Conservation (phyloP, 2,888 invertebrate species). For the Athetis lepigone region DNA sequence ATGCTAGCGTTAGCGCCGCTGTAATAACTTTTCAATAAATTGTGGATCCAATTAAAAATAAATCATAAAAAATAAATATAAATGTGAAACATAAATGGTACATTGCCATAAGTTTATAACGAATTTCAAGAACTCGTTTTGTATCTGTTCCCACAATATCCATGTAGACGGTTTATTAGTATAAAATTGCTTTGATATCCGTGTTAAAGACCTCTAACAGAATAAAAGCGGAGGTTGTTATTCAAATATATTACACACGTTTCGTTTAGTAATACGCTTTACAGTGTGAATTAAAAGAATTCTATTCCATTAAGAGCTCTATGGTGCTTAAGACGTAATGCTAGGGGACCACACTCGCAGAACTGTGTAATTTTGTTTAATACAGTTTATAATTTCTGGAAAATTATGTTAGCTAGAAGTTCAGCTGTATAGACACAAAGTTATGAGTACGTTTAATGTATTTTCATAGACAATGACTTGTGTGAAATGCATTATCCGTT, state of each 20-base stretch:
- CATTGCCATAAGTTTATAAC: slow-evolving; percentile 60
- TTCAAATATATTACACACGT: slow-evolving; percentile 48
- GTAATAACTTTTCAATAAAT: slow-evolving; percentile 65
- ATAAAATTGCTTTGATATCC: slow-evolving; percentile 68
- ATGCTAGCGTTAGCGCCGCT: slow-evolving; percentile 63
- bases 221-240: slow-evolving; percentile 54
- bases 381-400: slow-evolving; percentile 43
- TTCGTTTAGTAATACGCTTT: slow-evolving; percentile 45
- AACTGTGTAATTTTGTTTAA: slow-evolving; percentile 42
- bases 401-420: slow-evolving; percentile 27
- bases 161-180: slow-evolving; percentile 66
- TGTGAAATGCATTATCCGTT: background rate
- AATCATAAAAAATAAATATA: slow-evolving; percentile 48
- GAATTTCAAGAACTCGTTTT: slow-evolving; percentile 65
- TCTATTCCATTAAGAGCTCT: slow-evolving; percentile 31
- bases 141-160: slow-evolving; percentile 68
- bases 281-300: slow-evolving; percentile 38
- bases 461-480: slow-evolving; percentile 13
- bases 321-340: slow-evolving; percentile 38
- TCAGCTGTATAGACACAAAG: background rate
- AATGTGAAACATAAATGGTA: slow-evolving; percentile 61
- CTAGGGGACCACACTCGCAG: slow-evolving; percentile 21
- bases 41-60: slow-evolving; percentile 66
- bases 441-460: slow-evolving; percentile 6
- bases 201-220: slow-evolving; percentile 63